Base-by-base conservation (phyloP, 1,140 invertebrate genomes). In the Vanessa atalanta region DNA sequence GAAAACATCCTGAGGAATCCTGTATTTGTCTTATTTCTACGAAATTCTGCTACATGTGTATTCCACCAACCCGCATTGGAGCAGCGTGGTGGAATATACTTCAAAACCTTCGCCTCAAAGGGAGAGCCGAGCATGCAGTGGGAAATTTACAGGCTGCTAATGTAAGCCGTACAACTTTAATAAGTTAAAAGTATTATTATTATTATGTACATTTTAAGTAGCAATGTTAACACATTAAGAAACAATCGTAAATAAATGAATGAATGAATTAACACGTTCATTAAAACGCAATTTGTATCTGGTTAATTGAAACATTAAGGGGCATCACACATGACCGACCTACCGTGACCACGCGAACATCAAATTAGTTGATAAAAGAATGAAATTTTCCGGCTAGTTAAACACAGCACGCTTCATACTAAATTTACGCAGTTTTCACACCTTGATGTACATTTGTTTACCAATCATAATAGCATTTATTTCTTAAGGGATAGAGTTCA, bases 281-380 rank as follows among this genome's bases (percentile, higher is more conserved):
- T 23, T 23, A 23, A 23, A 57, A 23, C 20, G 53, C 23, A 12
- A 23, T 57, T 57, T 26, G 8, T 26, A 12, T 31, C 20, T 5
- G 16, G 43, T n/a, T 37, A 61, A 61, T 61, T 61, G 23, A 61
- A 57, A 61, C 31, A 61, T 37, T 14, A 63, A 70, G 47, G 69
- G 60, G 57, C 69, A 60, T 70, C 47, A 50, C 60, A 63, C 69
- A n/a, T 57, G 47, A 23, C 47, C 26, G 15, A 16, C 69, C 57
- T 60, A 48, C 69, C 69, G 57, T 70, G 60, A 51, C 57, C 57
- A 63, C 60, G 68, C 47, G 23, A 66, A 47, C 65, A 31, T 55
- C 23, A 23, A 70, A 70, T 70, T 70, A 50, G 37, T 37, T 70
- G 69, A 48, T 47, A 70, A 70, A 55, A 48, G 43, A 48, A 63